These are phyloP conservation scores for Phragmatobia fuliginosa DNA, from an alignment of 2,888 invertebrate species.

Conservation along the genomic window DNA sequence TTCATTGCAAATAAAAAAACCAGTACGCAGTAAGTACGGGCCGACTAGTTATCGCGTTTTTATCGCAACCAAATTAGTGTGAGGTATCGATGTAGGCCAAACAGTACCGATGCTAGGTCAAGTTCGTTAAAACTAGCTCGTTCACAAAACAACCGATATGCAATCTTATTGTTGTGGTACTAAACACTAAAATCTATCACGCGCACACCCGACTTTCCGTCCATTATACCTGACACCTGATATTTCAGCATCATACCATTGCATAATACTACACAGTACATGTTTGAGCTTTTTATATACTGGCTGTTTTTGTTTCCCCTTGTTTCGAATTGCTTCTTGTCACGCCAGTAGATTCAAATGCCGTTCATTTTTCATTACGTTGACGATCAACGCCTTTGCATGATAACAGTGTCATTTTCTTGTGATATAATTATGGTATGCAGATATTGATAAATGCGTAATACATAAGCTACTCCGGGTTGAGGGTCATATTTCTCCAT, in stretches of 20 bases:
- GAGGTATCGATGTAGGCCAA: constrained; percentile 49
- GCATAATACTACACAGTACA: constrained; percentile 13
- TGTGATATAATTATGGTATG: not conserved
- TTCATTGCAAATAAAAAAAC: not conserved
- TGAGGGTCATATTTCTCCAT: constrained; percentile 21
- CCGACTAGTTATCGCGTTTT: constrained; percentile 44
- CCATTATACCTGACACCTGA: constrained; percentile 16
- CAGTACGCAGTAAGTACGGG: not conserved
- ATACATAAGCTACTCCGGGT: constrained; percentile 2
- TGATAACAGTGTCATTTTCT: constrained; percentile 3
- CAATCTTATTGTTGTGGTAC: constrained; percentile 14
- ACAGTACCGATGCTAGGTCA: constrained; percentile 63
- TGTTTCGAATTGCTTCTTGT: constrained; percentile 10
- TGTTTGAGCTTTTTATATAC: constrained; percentile 11
- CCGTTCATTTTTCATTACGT: constrained; percentile 13
- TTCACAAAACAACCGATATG: constrained; percentile 11
- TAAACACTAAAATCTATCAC: constrained; percentile 2
- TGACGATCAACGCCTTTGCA: not conserved
- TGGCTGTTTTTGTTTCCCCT: constrained; percentile 18
- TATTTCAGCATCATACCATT: constrained; percentile 19
- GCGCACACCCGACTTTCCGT: not conserved
- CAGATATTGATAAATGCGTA: constrained; percentile 16
- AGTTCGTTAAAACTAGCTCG: constrained; percentile 55
- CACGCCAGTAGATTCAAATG: constrained; percentile 13
- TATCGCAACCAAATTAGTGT: constrained; percentile 57